These are phyloP conservation scores for Hypocryptadius cinnamomeus DNA, from an alignment of 2,113 vertebrate genomes.

Conservation along the genomic window DNA sequence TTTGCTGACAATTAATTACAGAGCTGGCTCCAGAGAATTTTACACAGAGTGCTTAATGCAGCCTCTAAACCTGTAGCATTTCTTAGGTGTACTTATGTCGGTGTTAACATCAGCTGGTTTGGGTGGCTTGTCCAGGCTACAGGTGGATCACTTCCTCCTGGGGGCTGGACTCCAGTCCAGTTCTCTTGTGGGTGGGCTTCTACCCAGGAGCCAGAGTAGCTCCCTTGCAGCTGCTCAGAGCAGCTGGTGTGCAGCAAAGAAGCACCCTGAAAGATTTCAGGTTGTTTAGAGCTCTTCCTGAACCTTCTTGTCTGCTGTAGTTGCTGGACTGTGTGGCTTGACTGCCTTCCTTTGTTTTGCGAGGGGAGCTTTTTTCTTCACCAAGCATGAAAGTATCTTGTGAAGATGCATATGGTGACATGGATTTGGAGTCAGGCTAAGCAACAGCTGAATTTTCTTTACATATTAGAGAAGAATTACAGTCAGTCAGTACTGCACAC, in stretches of 20 bases:
- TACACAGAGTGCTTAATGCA: background rate
- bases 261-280: background rate
- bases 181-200: background rate
- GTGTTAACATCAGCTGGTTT: background rate
- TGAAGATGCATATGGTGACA: background rate
- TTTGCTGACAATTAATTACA: background rate
- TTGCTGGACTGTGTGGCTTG: background rate
- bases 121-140: background rate
- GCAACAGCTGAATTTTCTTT: background rate
- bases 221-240: background rate
- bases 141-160: fast-evolving
- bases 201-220: background rate
- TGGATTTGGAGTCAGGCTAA: background rate
- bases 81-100: background rate
- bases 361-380: background rate
- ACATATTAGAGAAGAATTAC: background rate
- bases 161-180: background rate
- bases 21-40: background rate
- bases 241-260: background rate
- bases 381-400: background rate
- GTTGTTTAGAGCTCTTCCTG: background rate
- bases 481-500: background rate
- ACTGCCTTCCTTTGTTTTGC: background rate
- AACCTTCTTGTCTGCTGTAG: background rate
- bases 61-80: background rate